phyloP scores from a whole-genome alignment of 2,797 vertebrate species.

The Apogon talboti region DNA sequence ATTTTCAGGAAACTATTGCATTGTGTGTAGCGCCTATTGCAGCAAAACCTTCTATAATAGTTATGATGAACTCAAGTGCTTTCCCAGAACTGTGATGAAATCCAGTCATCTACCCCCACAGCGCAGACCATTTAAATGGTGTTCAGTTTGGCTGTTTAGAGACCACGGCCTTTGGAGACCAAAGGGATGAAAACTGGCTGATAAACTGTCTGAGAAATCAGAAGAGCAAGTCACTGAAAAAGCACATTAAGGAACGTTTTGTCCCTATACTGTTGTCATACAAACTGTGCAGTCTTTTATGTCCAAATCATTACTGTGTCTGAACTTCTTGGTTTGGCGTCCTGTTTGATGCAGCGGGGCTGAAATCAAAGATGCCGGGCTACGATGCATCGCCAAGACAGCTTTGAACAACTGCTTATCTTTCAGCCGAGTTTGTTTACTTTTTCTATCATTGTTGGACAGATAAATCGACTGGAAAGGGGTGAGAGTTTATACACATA shows the following conservation, averaged over 20 bases:
- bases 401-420: constrained; percentile 67
- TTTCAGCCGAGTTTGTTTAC: constrained; percentile 65
- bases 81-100: constrained; percentile 3
- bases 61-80: constrained; percentile 15
- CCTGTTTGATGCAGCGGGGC: constrained; percentile 36
- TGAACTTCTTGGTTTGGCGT: constrained; percentile 32
- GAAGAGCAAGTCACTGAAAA: constrained; percentile 17
- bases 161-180: constrained; percentile 2
- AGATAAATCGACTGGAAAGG: constrained; percentile 63
- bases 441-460: constrained; percentile 52
- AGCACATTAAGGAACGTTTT: not conserved
- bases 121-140: constrained; percentile 8
- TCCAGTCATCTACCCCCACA: not conserved
- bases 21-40: not conserved
- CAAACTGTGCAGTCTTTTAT: constrained; percentile 34
- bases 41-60: constrained; percentile 23
- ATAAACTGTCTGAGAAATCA: not conserved
- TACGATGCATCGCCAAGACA: constrained; percentile 44
- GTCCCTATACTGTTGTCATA: constrained; percentile 15
- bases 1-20: too few species aligned
- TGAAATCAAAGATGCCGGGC: constrained; percentile 54
- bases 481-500: constrained; percentile 40
- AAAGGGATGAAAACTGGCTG: not conserved
- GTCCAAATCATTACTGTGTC: constrained; percentile 33
- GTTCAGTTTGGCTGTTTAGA: constrained; percentile 7